Evolutionary conservation across 2,113 vertebrate genomes (phyloP), one percentile per base, ranked within the genome.

Genomic region (Grallaria varia): DNA sequence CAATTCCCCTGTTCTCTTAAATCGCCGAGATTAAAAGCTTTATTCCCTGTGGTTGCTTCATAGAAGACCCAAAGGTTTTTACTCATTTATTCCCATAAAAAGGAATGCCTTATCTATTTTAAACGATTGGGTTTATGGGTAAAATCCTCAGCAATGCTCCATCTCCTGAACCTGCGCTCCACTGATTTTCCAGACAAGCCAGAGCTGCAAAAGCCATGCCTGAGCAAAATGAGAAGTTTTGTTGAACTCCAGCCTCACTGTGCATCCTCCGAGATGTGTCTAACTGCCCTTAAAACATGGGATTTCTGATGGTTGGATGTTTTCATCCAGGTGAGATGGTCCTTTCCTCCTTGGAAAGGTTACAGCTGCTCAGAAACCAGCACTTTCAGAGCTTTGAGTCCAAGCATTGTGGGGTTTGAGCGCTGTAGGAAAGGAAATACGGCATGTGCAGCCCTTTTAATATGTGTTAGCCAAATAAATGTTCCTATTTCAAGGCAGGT

Each of bases 131-230:
- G 5, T 76, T 93, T 85, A 79, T 4, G 69, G 75, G 75, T 73
- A 73, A 58, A 95, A 67, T 30, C 63, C 12, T 33, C 75, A 63
- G 58, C 5, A 4, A 60, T 0, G 0, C 20, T 60, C 23, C 1
- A 0, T 28, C 67, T 80, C 79, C 12, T 1, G 35, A 84, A 55
- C 27, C 35, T 15, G 10, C 0, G 0, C 63, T 87, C 84, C 0
- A 0, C 37, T 72, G 49, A 22, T 68, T 82, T 76, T 84, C 79
- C 53, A 37, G 80, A 30, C 23, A 49, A 69, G 10, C 39, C 80
- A 30, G 28, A 40, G 22, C 50, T 49, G 20, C 42, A 53, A 19
- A 78, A 76, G 62, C 1, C 2, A 23, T 28, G 52, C 60, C 53
- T 11, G 30, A 91, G 60, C 30, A 49, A 81, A 45, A 79, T 5